Base-by-base conservation (phyloP, 2,888 invertebrate genomes). In the Lamellibrachia satsuma region DNA sequence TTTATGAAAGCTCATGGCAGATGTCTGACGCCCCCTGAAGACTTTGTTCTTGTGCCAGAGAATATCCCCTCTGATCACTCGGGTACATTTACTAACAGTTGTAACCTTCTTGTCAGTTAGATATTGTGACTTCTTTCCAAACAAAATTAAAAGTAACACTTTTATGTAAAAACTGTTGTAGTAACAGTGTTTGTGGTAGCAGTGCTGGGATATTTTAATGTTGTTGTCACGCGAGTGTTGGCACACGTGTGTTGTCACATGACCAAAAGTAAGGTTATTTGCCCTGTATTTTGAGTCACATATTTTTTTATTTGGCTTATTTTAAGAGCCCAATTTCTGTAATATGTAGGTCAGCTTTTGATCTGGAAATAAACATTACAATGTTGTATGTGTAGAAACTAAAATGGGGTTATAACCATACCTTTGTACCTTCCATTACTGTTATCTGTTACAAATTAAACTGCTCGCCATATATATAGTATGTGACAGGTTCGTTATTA, bases 21-120 rank as follows among this genome's bases (percentile, higher is more conserved):
- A 94, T 93, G 9, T 94, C 6, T 75, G 55, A 90, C 93, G 7
- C 92, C 92, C 11, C 51, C 92, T 6, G 93, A 96, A 95, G 96
- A 96, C 93, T 96, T 95, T 95, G 96, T 96, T 60, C 94, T 96
- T 94, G 96, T 96, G 11, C 96, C 96, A 8, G 96, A 96, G 51
- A 93, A 93, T 90, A 39, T 94, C 8, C 93, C 94, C 11, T 92
- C 92, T 22, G 91, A 92, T 91, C 91, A 92, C n/a, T 91, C 92
- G n/a, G 92, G 92, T 92, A 15, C 22, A 6, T 39, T 39, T 39
- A 39, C 39, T 39, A 39, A 39, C 39, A 39, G 39, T 39, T 39
- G 39, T 39, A 39, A 39, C 39, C 39, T 39, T 39, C 39, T 90
- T 22, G 1, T 90, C 90, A 90, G n/a, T 1, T 39, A n/a, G n/a